Evolutionary conservation across 2,113 vertebrate species (phyloP), one percentile per base, ranked within the genome.

Genomic region (Microcebus murinus): DNA sequence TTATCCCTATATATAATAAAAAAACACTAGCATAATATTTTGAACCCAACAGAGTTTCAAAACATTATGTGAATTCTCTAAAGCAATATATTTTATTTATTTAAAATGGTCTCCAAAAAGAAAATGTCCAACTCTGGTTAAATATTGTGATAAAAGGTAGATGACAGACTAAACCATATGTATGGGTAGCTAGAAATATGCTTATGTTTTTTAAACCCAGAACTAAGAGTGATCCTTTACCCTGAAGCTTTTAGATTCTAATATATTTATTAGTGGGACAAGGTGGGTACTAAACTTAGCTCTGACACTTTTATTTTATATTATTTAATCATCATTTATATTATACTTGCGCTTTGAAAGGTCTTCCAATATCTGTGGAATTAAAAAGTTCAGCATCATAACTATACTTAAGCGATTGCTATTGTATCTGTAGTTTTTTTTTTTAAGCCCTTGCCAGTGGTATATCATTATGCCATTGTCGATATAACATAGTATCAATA

Each of bases 341-440:
- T 73, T 94, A 36, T n/a, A 57, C 39, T 90, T 67, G 29, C 27
- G 74, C 57, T 88, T 94, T 45, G n/a, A 68, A 92, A 92, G 59
- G 12, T 48, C 61, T 90, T 94, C 50, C n/a, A 84, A 3, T 50
- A 94, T 63, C 61, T 34, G 50, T 92, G n/a, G 12, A 90, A 74
- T 96, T 81, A 31, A 90, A 80, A 94, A 80, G 42, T 97, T 95
- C 34, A 50, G 27, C 71, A 45, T 29, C 25, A 11, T 52, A 91
- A 94, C 48, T 70, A 27, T 21, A 57, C 20, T 94, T 93, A 87
- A 61, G 48, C 31, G 65, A 80, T 87, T 77, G 52, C 77, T 85
- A 61, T 39, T 9, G 18, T 74, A 76, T 57, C 65, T 88, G 31
- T 39, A 84, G 14, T 23, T 39, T 67, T n/a, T 67, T 67, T n/a